Percentiles rank a stretch among this genome's conserved stretches.
Evolutionary conservation across 2,113 vertebrate genomes (phyloP).

Genomic region (Prolemur simus): DNA sequence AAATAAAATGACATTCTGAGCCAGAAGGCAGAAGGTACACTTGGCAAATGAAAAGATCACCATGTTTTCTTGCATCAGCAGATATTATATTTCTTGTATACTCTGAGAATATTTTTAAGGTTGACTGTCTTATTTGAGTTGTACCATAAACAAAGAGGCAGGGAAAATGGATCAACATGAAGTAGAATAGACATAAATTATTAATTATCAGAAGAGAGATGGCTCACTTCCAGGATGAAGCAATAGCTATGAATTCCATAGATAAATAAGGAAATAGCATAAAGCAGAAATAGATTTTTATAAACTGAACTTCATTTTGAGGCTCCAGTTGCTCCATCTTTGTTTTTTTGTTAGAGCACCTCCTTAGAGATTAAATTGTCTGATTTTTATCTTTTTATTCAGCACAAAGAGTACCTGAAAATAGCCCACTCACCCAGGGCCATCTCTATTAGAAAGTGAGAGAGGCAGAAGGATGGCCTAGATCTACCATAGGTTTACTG

Average conservation of each 20-base stretch:
- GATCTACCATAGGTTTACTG: neutral
- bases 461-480: neutral
- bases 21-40: slow-evolving; percentile 28
- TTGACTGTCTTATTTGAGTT: neutral
- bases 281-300: neutral
- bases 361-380: neutral
- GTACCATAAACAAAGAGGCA: neutral
- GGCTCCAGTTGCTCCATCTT: neutral
- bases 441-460: neutral
- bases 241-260: neutral
- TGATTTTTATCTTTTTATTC: neutral
- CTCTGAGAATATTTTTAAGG: neutral
- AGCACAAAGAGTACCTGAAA: neutral
- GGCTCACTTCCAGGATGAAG: neutral
- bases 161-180: neutral
- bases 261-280: neutral
- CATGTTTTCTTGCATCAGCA: neutral
- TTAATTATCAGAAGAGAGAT: neutral
- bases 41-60: slow-evolving; percentile 9
- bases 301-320: neutral
- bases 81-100: neutral
- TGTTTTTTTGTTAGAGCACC: neutral
- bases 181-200: neutral
- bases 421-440: neutral
- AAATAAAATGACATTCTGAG: slow-evolving; percentile 33